phyloP scores from a whole-genome alignment of 2,888 invertebrate species.

The Micropterix aruncella region DNA sequence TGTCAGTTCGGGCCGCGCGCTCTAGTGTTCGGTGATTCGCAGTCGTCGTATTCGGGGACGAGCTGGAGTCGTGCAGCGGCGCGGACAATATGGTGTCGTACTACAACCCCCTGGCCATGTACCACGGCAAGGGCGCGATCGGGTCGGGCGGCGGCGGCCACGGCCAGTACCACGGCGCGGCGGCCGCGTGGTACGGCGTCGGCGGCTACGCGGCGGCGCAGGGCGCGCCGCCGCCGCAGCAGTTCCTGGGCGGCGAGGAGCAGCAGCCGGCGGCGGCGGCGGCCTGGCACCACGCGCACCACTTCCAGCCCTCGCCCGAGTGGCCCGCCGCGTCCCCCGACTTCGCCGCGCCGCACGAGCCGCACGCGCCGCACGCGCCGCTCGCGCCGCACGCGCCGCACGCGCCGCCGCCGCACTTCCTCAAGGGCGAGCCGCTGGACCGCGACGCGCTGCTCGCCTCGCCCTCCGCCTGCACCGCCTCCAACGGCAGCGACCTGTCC shows the following conservation, averaged over 20 bases:
- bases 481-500: constrained; percentile 40
- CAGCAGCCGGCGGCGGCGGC: constrained; percentile 44
- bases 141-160: constrained; percentile 28
- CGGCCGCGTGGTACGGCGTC: constrained; percentile 21
- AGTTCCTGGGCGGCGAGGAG: constrained; percentile 28
- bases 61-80: not conserved
- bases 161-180: constrained; percentile 16
- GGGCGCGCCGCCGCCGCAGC: constrained; percentile 27
- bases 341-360: constrained; percentile 25
- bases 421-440: constrained; percentile 30
- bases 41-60: no score
- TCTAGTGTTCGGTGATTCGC: no score
- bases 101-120: constrained; percentile 53
- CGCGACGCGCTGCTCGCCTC: constrained; percentile 31
- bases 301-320: constrained; percentile 18
- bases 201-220: constrained; percentile 16
- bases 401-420: constrained; percentile 34
- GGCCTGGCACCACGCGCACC: constrained; percentile 31
- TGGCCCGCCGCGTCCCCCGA: constrained; percentile 24
- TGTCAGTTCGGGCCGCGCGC: no score
- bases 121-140: constrained; percentile 43
- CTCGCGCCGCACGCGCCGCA: constrained; percentile 33
- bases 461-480: constrained; percentile 21
- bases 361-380: constrained; percentile 30
- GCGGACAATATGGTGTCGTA: constrained; percentile 52